Conservation (phyloP, 1,140 invertebrate species). For the Nasonia longicornis region DNA sequence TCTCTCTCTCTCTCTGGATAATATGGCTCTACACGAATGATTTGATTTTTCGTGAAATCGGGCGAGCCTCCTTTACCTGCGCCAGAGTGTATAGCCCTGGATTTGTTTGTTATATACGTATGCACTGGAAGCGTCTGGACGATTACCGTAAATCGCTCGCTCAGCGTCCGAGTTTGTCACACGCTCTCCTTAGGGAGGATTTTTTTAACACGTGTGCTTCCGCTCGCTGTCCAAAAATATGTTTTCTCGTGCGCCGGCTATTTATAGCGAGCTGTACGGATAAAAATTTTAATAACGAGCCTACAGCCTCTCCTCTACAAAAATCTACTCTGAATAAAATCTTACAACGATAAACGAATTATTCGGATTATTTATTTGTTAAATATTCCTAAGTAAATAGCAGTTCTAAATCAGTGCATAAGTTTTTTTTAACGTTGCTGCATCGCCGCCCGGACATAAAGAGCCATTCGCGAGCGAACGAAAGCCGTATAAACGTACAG, state of each 20-base stretch:
- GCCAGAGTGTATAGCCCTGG: background rate
- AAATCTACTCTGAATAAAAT: too few relatives aligned
- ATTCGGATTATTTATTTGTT: too few relatives aligned
- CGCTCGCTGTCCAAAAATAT: background rate
- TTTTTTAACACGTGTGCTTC: background rate
- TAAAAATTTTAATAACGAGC: background rate
- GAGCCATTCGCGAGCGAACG: background rate
- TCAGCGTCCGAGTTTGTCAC: constrained; percentile 8
- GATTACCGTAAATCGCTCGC: background rate
- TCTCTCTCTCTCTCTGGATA: background rate
- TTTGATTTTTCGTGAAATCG: constrained; percentile 16
- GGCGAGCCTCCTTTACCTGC: background rate
- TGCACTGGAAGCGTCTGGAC: too few relatives aligned
- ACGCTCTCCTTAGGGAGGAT: background rate
- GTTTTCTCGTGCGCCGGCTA: background rate
- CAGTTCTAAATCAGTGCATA: background rate
- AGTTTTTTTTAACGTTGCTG: constrained; percentile 11
- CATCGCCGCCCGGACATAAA: background rate
- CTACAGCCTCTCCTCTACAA: too few relatives aligned
- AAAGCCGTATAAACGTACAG: background rate
- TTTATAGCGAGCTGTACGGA: background rate
- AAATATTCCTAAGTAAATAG: background rate
- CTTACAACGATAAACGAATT: too few relatives aligned
- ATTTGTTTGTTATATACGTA: too few relatives aligned
- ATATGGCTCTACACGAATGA: background rate